Conservation (phyloP, 2,888 invertebrate genomes). For the Diloba caeruleocephala region DNA sequence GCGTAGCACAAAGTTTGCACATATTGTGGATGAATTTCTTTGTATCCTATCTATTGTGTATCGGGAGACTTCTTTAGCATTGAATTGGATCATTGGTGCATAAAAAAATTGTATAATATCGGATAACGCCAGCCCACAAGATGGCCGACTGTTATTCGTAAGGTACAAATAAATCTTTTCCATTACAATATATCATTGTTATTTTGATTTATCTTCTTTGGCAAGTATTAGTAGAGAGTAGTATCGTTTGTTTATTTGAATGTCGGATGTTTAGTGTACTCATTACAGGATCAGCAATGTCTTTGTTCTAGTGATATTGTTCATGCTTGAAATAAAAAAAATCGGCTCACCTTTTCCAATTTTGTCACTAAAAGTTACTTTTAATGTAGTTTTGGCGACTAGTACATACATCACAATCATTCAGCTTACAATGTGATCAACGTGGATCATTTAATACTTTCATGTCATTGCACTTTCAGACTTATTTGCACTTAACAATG, state of each 20-base stretch:
- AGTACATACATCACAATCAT: slow-evolving; percentile 6
- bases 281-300: slow-evolving; percentile 54
- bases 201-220: slow-evolving; percentile 53
- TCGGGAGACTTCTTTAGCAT: slow-evolving; percentile 63
- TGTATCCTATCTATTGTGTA: slow-evolving; percentile 59
- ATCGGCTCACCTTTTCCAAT: slow-evolving; percentile 54
- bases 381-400: slow-evolving; percentile 17
- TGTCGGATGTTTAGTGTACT: slow-evolving; percentile 35
- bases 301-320: slow-evolving; percentile 75
- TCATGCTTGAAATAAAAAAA: slow-evolving; percentile 64
- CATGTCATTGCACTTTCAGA: slow-evolving; percentile 49
- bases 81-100: slow-evolving; percentile 71
- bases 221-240: slow-evolving; percentile 46
- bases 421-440: slow-evolving; percentile 14
- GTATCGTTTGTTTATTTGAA: slow-evolving; percentile 50
- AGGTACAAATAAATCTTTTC: slow-evolving; percentile 82
- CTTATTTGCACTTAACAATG: slow-evolving; percentile 40
- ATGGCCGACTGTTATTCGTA: slow-evolving; percentile 89
- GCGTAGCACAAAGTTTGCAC: slow-evolving; percentile 62
- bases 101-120: slow-evolving; percentile 77
- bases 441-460: slow-evolving; percentile 26
- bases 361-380: slow-evolving; percentile 42
- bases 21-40: slow-evolving; percentile 64
- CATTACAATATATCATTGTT: slow-evolving; percentile 59
- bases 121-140: slow-evolving; percentile 88